Base-by-base conservation (phyloP, 2,888 invertebrate species). In the Acanthacorydalis orientalis region DNA sequence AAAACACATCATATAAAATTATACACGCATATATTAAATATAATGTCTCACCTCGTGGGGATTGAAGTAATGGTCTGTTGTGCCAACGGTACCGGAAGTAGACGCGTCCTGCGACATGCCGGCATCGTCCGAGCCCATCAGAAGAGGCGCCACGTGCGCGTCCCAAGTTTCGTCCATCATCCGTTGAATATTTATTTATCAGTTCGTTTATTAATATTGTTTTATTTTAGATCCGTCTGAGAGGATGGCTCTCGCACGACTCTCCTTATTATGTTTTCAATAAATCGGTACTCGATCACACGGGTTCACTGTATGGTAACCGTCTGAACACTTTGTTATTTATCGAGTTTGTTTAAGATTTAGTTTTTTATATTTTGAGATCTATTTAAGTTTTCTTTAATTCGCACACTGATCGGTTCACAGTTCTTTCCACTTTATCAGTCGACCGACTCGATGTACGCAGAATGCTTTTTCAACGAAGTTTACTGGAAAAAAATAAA, bases 41-140 rank as follows among this genome's bases (percentile, higher is more conserved):
- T 40, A 49, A 55, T 55, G 51, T 70, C 73, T 72, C 67, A 74
- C 74, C 60, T 74, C 74, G 64, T 74, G 74, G 54, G 73, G 72
- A 58, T 67, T 69, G 64, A 74, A 73, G 65, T 72, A 74, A 64
- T 74, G 73, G 55, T 72, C 71, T 7, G 15, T 35, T 57, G 73
- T 73, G 54, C 68, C 68, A 54, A 71, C 72, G 59, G 69, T 70
- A 56, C 64, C 68, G 52, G 69, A 61, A 59, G 70, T 70, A 57
- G 70, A 72, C 70, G 74, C 74, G 58, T 74, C 74, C 60, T 73
- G 74, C 52, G 74, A 66, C 43, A 23, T 23, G 9, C 43, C 31
- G 12, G 12, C 43, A 12, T 42, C 31, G n/a, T 32, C 37, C 31
- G 42, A 47, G 54, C 66, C 65, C 60, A 67, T 61, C 62, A 67